These are phyloP conservation scores for Quiscalus mexicanus DNA, from an alignment of 2,113 vertebrate species.

Conservation along the genomic window DNA sequence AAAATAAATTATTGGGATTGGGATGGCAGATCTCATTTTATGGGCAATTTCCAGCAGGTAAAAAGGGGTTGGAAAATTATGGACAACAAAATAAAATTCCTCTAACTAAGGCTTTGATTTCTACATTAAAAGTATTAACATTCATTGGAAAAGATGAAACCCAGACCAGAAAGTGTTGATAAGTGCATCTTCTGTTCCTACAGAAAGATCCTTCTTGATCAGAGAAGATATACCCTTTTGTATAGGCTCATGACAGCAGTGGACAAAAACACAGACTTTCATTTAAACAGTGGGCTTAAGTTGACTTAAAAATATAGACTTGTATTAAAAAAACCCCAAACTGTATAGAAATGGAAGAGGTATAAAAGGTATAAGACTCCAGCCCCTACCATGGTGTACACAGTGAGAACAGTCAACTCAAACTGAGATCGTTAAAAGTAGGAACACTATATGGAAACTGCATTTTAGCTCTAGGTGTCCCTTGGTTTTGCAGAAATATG, in stretches of 20 bases:
- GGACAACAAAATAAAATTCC: background rate
- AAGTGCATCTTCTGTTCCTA: background rate
- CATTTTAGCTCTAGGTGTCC: background rate
- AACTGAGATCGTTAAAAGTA: background rate
- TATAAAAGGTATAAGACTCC: background rate
- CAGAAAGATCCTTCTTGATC: background rate
- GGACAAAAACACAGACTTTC: background rate
- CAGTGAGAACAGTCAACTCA: background rate
- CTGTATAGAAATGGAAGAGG: background rate
- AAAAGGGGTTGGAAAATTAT: background rate
- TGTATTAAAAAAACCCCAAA: rapidly evolving
- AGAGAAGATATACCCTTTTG: background rate
- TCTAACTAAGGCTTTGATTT: background rate
- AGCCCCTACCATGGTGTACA: background rate
- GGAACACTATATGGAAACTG: background rate
- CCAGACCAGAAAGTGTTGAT: background rate
- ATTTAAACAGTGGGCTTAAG: background rate
- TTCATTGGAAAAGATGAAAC: background rate
- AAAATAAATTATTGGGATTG: background rate
- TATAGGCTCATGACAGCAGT: background rate
- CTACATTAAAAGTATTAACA: background rate
- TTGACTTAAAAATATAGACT: background rate
- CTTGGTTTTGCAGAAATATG: background rate
- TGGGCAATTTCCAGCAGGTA: background rate
- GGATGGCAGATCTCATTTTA: background rate